Base-by-base conservation (phyloP, 2,888 invertebrate species). In the Dryomyza anilis region DNA sequence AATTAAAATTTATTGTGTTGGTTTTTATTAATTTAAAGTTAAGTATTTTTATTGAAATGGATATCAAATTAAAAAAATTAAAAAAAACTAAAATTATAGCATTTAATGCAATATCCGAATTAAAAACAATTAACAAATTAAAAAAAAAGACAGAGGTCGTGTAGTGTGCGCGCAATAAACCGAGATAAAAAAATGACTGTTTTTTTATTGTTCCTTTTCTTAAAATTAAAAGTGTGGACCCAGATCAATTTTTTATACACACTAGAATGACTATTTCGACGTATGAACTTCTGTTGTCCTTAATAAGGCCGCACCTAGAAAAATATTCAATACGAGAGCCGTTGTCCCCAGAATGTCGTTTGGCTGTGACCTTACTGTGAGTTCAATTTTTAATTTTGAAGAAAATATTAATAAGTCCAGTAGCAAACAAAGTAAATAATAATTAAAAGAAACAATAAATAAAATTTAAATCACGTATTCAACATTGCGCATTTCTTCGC, bases 301-400 rank as follows among this genome's bases (percentile, higher is more conserved):
- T 67, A 6, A 25, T 64, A 12, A 58, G n/a, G 27, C 59, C 66
- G 30, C 63, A 46, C 25, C 60, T 66, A 45, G 2, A 58, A 64
- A 67, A 67, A 10, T n/a, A 46, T 12, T 61, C 64, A 6, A 8
- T 64, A 2, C 56, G 64, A 33, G 61, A 61, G 23, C 50, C 60
- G 8, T 61, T 64, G 61, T 58, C 52, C 23, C 58, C 60, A 2
- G 64, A 64, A 64, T 67, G 61, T 45, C 57, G 62, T 30, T 63
- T 67, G 53, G 61, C 63, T 1, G 63, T 64, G 16, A 64, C 64
- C 21, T 59, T 62, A 30, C 55, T 64, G 67, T 63, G 63, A 63
- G 52, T 23, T n/a, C n/a, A n/a, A n/a, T 58, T 63, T 2, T 46
- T 56, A 36, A 46, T 27, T 27, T 56, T 46, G 25, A n/a, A 23